phyloP scores from a whole-genome alignment of 2,113 vertebrate species.

The Gasterosteus aculeatus region DNA sequence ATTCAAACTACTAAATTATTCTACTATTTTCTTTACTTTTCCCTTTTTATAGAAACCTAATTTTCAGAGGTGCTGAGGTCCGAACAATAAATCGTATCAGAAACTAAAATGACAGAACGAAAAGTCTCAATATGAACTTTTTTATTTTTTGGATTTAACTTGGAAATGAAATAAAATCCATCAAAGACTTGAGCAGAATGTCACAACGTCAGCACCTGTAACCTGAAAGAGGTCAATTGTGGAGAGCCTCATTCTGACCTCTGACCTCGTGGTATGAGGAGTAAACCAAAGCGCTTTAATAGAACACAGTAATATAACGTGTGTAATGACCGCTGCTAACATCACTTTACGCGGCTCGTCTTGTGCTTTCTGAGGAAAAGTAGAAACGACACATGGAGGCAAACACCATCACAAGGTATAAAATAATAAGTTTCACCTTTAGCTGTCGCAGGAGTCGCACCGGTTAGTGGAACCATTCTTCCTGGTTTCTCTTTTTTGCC shows the following conservation, averaged over 20 bases:
- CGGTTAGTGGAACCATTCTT: conserved; percentile 73
- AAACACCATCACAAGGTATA: neutral
- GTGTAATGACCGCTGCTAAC: conserved; percentile 11
- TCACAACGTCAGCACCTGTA: no score
- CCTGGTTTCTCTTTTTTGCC: conserved; percentile 87
- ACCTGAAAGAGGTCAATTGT: neutral
- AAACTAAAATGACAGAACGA: no score
- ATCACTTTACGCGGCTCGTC: neutral
- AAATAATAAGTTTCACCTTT: conserved; percentile 76
- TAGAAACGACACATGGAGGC: neutral
- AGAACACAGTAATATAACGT: neutral
- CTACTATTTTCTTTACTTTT: no score
- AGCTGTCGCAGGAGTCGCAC: conserved; percentile 73
- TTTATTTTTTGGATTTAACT: neutral
- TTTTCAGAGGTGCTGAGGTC: no score
- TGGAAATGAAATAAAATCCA: neutral
- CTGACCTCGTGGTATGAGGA: neutral
- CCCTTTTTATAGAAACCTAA: neutral
- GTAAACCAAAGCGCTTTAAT: neutral
- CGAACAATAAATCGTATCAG: no score
- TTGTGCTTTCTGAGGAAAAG: neutral
- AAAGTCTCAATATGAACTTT: neutral
- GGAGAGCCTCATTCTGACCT: no score
- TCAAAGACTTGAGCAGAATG: neutral
- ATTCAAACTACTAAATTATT: neutral